Conservation (phyloP, 2,797 vertebrate genomes). For the Pangasius larnaudii region DNA sequence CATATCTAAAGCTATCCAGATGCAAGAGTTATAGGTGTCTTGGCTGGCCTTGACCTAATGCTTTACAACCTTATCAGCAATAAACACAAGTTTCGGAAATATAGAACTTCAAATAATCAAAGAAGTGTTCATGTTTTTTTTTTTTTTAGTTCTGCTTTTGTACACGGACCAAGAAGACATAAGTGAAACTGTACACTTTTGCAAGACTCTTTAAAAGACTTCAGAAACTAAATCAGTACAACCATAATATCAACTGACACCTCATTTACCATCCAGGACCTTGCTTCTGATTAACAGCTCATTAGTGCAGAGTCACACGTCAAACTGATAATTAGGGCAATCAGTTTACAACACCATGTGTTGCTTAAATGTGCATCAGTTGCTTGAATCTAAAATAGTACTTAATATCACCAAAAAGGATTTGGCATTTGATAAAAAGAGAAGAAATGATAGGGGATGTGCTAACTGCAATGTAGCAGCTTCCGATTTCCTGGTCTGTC, state of each 20-base stretch:
- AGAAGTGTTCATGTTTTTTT: neutral
- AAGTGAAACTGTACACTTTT: neutral
- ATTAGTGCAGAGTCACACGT: conserved; percentile 41
- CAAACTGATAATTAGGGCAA: conserved; percentile 33
- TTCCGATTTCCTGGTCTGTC: neutral
- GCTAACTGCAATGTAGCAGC: neutral
- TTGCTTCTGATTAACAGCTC: conserved; percentile 44
- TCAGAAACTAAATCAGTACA: neutral
- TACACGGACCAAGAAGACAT: neutral
- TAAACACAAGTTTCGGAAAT: conserved; percentile 1
- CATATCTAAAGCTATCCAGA: neutral
- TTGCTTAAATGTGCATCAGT: neutral
- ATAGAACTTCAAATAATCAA: neutral
- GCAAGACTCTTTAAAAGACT: neutral
- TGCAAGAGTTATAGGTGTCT: neutral
- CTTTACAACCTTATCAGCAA: neutral
- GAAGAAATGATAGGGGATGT: neutral
- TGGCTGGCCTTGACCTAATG: neutral
- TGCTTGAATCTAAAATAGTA: neutral
- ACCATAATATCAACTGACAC: conserved; percentile 21
- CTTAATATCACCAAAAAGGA: neutral
- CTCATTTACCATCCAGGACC: conserved; percentile 17
- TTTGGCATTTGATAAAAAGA: neutral
- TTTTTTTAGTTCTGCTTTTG: neutral
- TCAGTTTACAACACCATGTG: neutral